phyloP scores from a whole-genome alignment of 2,888 invertebrate genomes.

The Leptinotarsa peninsularis region DNA sequence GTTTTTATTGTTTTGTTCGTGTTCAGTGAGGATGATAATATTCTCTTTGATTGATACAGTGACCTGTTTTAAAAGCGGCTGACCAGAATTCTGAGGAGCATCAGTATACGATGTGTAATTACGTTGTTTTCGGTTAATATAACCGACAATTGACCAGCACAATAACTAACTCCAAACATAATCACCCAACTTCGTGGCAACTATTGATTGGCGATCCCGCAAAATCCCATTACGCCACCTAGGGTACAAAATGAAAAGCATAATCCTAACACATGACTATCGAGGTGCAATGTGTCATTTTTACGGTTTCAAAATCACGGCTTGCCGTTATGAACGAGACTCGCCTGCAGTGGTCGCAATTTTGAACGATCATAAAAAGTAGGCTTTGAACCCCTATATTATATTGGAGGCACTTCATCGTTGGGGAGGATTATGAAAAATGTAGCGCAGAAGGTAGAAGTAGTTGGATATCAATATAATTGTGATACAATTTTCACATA shows the following conservation, averaged over 20 bases:
- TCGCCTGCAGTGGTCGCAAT: constrained; percentile 53
- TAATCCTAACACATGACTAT: constrained; percentile 46
- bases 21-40: no score
- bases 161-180: no score
- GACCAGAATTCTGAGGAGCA: no score
- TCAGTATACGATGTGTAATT: no score
- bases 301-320: constrained; percentile 50
- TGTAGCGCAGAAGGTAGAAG: constrained; percentile 11
- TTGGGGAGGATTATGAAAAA: constrained; percentile 24
- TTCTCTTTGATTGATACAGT: no score
- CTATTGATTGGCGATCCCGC: constrained; percentile 34
- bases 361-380: constrained; percentile 53
- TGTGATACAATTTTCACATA: no score
- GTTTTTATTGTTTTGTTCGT: no score
- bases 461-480: no score
- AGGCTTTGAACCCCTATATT: constrained; percentile 48
- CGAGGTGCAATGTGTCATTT: constrained; percentile 47
- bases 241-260: constrained; percentile 42
- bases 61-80: no score
- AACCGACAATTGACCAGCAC: no score
- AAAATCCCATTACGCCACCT: constrained; percentile 41
- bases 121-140: no score
- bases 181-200: no score
- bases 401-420: constrained; percentile 34
- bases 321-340: constrained; percentile 47